A percentile compares a stretch with the other conserved stretches of the same genome.
Evolutionary conservation across 2,113 vertebrate species (phyloP).

Genomic region (Esox niger): DNA sequence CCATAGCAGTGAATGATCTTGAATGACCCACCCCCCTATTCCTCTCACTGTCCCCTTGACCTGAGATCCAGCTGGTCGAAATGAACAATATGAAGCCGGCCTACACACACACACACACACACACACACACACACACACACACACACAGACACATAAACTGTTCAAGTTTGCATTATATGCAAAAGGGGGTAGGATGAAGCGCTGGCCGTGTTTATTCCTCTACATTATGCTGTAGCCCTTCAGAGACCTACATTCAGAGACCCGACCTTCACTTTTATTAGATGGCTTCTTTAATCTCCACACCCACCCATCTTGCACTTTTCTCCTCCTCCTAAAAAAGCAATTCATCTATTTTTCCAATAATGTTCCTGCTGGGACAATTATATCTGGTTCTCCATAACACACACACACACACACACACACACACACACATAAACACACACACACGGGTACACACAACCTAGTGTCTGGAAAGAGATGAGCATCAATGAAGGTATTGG

Average conservation of each 20-base stretch:
- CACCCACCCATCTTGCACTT: conserved; percentile 41
- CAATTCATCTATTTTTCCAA: conserved; percentile 73
- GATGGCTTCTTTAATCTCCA: conserved; percentile 59
- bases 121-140: neutral
- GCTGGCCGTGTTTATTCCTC: conserved; percentile 46
- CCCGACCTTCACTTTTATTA: conserved; percentile 68
- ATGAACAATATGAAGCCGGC: conserved; percentile 35
- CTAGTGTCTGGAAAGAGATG: conserved; percentile 67
- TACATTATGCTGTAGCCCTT: conserved; percentile 33
- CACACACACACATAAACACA: conserved; percentile 70
- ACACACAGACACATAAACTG: conserved; percentile 28
- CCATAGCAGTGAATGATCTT: conserved; percentile 41
- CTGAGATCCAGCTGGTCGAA: conserved; percentile 29
- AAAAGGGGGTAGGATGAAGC: conserved; percentile 25
- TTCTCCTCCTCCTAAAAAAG: conserved; percentile 58
- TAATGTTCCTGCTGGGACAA: conserved; percentile 69
- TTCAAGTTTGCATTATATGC: too few species aligned
- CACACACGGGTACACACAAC: too few species aligned
- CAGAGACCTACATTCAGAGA: conserved; percentile 46
- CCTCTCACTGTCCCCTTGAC: too few species aligned
- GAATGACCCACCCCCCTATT: conserved; percentile 30
- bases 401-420: conserved; percentile 67
- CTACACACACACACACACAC: conserved; percentile 10
- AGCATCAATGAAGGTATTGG: conserved; percentile 70
- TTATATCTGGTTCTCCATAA: conserved; percentile 70